Base-by-base conservation (phyloP, 1,140 invertebrate species). In the Drosophila nigromelanica region DNA sequence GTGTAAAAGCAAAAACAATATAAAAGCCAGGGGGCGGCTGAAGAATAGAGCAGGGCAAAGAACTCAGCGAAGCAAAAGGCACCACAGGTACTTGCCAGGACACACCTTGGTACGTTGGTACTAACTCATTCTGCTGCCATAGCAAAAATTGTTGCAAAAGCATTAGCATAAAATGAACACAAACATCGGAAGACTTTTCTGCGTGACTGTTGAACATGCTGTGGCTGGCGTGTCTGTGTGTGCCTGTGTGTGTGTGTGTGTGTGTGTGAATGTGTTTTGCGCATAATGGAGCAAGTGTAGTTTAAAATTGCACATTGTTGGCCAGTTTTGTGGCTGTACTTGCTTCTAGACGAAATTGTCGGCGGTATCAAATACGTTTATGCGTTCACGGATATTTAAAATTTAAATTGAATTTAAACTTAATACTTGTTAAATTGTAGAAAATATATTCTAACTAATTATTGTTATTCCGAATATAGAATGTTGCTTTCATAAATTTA, bases 261-360 rank as follows among this genome's bases (percentile, higher is more conserved):
- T 52, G 55, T 74, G 73, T 63, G 56, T 56, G 56, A 58, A 52
- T 24, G 24, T 51, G 24, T 15, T 62, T 45, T 62, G 45, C 60
- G 78, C 47, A 64, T 79, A 76, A 78, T 79, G 61, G 70, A 51
- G 71, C 43, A 63, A 52, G 15, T 63, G 76, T 66, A 75, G 76
- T 79, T 75, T 79, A 37, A 83, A 78, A 77, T 83, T 78, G 42
- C 61, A 74, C 69, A 72, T 78, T 75, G 66, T 75, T 61, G 78
- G 37, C 54, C 70, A 74, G 24, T 60, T 79, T 62, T 40, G 39
- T 45, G 56, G 56, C 56, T 45, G 56, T 12, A 59, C 7, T 59
- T 59, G 40, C 40, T 10, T 5, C 2, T 14, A 35, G 42, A 21
- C 24, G n/a, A 37, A 15, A 37, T 33, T 43, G 47, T 35, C 58